Conservation (phyloP, 2,797 vertebrate genomes). For the Microctenopoma stevenorrisi region DNA sequence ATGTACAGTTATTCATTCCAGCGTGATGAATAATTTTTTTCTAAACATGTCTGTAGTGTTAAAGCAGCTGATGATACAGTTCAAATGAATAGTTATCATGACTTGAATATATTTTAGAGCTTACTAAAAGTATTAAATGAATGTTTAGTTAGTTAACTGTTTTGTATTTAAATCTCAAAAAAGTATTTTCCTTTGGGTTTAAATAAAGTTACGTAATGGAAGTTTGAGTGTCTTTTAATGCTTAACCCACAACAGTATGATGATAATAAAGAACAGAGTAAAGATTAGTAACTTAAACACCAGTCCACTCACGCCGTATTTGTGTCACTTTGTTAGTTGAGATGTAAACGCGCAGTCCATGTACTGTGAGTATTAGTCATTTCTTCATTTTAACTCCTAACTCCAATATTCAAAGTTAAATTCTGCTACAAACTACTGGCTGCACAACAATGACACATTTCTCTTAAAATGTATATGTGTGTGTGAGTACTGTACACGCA, state of each 20-base stretch:
- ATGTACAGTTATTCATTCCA: background rate
- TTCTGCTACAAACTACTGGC: background rate
- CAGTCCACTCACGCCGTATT: no score
- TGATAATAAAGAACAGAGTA: no score
- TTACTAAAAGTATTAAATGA: background rate
- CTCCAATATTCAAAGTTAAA: slow-evolving; percentile 18
- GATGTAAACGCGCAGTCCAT: no score
- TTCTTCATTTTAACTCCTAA: background rate
- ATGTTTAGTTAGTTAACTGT: background rate
- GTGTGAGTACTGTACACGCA: no score
- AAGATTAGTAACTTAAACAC: no score
- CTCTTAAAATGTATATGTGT: no score
- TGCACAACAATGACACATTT: background rate
- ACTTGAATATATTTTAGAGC: background rate
- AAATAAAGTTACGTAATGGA: slow-evolving; percentile 12
- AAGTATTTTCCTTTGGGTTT: accelerated
- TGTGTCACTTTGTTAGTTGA: no score
- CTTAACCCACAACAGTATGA: no score
- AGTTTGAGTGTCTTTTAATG: background rate
- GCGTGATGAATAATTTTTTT: background rate
- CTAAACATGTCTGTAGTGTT: background rate
- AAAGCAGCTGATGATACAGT: background rate
- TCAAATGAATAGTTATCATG: background rate
- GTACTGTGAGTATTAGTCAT: no score
- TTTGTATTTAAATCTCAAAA: background rate